phyloP scores from a whole-genome alignment of 2,888 invertebrate species.

The Mellilla xanthometata region DNA sequence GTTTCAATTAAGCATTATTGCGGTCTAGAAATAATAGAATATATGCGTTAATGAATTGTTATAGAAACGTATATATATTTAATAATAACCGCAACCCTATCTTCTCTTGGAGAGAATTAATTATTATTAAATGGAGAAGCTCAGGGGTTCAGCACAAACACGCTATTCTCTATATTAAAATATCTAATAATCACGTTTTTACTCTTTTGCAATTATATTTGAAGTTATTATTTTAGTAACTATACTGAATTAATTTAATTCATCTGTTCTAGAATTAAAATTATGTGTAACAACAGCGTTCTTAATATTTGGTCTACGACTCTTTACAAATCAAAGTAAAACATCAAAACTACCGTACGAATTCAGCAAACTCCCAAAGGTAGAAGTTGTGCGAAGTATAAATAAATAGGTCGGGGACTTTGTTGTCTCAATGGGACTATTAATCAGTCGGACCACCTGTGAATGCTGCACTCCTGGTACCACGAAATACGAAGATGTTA shows the following conservation, averaged over 20 bases:
- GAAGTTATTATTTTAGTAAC: no score
- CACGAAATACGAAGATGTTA: constrained; percentile 38
- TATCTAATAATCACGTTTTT: no score
- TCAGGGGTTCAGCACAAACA: constrained; percentile 4
- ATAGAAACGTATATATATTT: constrained; percentile 25
- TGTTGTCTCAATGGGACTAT: constrained; percentile 57
- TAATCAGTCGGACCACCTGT: constrained; percentile 70
- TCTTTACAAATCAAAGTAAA: constrained; percentile 10
- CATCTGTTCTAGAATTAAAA: no score
- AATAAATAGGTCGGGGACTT: constrained; percentile 60
- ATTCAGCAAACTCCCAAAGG: constrained; percentile 46
- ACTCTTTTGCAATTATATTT: no score
- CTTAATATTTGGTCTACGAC: no score
- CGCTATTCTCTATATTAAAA: no score
- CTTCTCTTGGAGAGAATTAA: constrained; percentile 36
- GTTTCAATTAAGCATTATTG: constrained; percentile 27
- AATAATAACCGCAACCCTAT: constrained; percentile 36
- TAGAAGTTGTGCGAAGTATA: constrained; percentile 48
- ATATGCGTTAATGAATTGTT: constrained; percentile 29
- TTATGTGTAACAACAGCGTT: no score
- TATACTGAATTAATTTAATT: no score
- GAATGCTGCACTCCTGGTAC: constrained; percentile 56
- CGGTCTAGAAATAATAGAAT: constrained; percentile 24
- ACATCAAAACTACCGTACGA: constrained; percentile 38
- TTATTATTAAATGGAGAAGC: constrained; percentile 38